Evolutionary conservation across 2,888 invertebrate species (phyloP), one percentile per base, ranked within the genome.

Genomic region (Bembecia ichneumoniformis): DNA sequence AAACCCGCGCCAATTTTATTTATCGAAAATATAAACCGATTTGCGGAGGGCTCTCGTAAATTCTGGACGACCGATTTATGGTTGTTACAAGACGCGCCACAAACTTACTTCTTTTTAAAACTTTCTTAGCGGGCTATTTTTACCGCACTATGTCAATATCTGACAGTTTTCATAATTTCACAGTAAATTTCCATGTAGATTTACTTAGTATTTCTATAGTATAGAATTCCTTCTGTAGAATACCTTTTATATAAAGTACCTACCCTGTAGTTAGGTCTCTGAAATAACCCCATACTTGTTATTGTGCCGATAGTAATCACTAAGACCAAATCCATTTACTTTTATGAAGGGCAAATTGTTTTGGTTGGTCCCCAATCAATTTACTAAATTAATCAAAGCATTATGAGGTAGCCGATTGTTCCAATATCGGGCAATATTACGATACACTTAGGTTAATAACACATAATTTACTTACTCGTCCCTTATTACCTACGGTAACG

Each of bases 1-100:
- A 84, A 87, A 84, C 82, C 82, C 80, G 82, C 81, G 86, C 86
- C 86, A 84, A 86, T 86, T 87, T 86, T 87, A 87, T 87, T 87
- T 87, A 87, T 87, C 87, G 87, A 86, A 86, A 86, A 86, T 87
- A 86, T 87, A 87, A 87, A 86, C 83, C 86, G 84, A 86, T 87
- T 86, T 84, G 81, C 86, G 74, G 80, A 82, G 80, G 79, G 71
- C 78, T 78, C 71, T 82, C 86, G 84, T 86, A 86, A 86, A 84
- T 75, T 80, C 77, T 68, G 74, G 75, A 82, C 74, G 75, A 74
- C 73, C 82, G 84, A 86, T 86, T 86, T 86, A 86, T 83, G 73
- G 78, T 78, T 81, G 79, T 75, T 81, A 79, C 83, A 77, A 71
- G 80, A 66, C 80, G 82, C 76, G 84, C 77, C 79, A 77, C 73